phyloP scores from a whole-genome alignment of 2,113 vertebrate species.

The Lagopus muta region DNA sequence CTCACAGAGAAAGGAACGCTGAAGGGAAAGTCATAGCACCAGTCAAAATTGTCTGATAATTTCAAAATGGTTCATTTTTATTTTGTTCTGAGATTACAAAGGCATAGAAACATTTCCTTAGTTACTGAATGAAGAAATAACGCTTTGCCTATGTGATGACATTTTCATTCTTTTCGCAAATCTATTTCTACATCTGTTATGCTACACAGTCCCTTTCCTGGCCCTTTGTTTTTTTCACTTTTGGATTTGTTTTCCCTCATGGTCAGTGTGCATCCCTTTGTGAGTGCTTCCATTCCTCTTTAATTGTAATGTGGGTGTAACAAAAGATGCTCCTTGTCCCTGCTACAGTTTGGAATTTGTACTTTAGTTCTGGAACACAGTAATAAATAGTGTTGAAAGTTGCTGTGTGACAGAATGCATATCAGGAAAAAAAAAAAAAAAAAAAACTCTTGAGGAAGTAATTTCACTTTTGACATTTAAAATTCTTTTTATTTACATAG shows the following conservation, averaged over 20 bases:
- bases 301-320: neutral
- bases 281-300: neutral
- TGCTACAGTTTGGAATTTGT: neutral
- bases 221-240: neutral
- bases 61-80: neutral
- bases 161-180: neutral
- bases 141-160: neutral
- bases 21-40: neutral
- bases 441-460: accelerated
- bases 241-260: neutral
- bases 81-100: neutral
- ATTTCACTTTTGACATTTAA: neutral
- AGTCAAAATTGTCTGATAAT: neutral
- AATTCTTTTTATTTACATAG: neutral
- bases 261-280: neutral
- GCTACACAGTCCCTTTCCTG: neutral
- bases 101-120: neutral
- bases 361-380: neutral
- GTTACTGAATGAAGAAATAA: neutral
- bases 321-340: neutral
- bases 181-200: neutral
- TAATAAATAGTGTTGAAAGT: neutral
- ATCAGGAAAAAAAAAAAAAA: neutral
- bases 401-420: neutral
- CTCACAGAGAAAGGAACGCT: neutral